phyloP scores from a whole-genome alignment of 1,140 invertebrate genomes.

The Anastatus disparis region DNA sequence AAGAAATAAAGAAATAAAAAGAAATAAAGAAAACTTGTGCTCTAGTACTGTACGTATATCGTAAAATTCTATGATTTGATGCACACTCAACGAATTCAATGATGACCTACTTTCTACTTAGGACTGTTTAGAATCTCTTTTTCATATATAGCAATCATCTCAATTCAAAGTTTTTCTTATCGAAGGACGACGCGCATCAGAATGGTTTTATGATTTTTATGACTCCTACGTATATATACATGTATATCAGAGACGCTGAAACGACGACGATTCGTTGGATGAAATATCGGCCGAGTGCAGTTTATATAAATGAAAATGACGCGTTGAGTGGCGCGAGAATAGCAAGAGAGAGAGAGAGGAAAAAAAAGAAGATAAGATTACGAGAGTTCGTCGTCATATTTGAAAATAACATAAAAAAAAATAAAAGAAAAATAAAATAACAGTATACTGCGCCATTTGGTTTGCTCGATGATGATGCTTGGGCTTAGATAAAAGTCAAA shows the following conservation, averaged over 20 bases:
- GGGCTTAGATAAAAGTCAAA: too few relatives aligned
- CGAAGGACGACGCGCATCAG: conserved; percentile 13
- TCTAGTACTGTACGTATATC: background rate
- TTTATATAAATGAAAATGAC: conserved; percentile 20
- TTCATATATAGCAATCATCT: background rate
- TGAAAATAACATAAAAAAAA: too few relatives aligned
- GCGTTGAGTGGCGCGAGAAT: background rate
- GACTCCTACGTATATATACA: background rate
- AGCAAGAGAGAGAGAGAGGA: background rate
- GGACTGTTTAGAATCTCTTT: conserved; percentile 2
- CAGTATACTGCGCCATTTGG: too few relatives aligned
- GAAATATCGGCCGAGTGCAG: conserved; percentile 13
- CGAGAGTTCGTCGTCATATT: background rate
- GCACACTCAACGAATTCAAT: background rate
- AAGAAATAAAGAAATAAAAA: too few relatives aligned
- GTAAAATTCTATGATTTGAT: conserved; percentile 24
- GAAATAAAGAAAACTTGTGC: too few relatives aligned
- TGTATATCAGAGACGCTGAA: too few relatives aligned
- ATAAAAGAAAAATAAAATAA: too few relatives aligned
- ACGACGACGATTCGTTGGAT: conserved; percentile 2
- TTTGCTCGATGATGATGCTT: too few relatives aligned
- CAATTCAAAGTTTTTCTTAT: conserved; percentile 6
- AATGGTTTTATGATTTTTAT: conserved; percentile 28
- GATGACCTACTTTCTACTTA: conserved; percentile 17
- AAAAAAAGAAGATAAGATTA: conserved; percentile 3